phyloP scores from a whole-genome alignment of 2,797 vertebrate species.

The Cephalopachus bancanus region DNA sequence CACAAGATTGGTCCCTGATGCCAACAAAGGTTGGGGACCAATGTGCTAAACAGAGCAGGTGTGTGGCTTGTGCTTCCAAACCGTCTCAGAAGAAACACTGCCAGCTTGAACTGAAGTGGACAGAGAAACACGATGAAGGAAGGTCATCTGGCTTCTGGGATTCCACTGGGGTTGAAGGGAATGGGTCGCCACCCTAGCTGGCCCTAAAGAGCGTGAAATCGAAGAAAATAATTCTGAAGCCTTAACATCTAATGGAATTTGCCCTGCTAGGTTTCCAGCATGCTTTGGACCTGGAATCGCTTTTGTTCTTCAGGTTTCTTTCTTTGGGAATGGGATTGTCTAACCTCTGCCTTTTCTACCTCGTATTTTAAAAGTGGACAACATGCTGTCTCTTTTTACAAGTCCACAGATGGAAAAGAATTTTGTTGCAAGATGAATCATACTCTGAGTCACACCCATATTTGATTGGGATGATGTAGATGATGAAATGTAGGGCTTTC shows the following conservation, averaged over 20 bases:
- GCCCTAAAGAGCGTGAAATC: not conserved
- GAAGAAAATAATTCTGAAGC: not conserved
- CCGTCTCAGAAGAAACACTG: not conserved
- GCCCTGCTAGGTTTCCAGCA: not conserved
- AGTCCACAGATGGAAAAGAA: not conserved
- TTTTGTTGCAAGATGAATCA: not conserved
- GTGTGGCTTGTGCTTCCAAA: not conserved
- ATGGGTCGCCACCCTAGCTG: too few species aligned
- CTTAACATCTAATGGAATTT: not conserved
- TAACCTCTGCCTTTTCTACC: not conserved
- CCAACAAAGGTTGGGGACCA: too few species aligned
- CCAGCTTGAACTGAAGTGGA: not conserved
- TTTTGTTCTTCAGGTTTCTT: not conserved
- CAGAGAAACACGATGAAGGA: not conserved
- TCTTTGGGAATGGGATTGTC: not conserved
- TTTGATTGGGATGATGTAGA: not conserved
- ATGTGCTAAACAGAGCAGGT: not conserved
- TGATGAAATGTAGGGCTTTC: not conserved
- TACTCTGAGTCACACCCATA: not conserved
- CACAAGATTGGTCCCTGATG: too few species aligned
- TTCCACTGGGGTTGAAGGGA: not conserved
- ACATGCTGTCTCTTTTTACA: not conserved
- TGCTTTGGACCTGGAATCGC: rapidly evolving
- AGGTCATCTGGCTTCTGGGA: rapidly evolving
- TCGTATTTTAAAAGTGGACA: not conserved